phyloP scores from a whole-genome alignment of 1,140 invertebrate genomes.

The Gryon sp. region DNA sequence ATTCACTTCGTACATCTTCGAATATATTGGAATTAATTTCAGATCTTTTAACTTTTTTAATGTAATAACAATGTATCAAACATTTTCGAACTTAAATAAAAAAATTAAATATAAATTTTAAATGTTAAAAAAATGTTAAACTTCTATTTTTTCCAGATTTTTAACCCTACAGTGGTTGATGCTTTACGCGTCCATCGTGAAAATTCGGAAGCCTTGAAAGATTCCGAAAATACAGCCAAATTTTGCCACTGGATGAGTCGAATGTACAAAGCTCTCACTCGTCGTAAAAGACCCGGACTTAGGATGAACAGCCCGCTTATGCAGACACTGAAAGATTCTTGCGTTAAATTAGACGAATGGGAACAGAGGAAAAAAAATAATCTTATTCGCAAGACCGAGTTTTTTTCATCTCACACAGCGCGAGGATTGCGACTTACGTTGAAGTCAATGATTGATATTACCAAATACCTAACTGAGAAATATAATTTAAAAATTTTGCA shows the following conservation, averaged over 20 bases:
- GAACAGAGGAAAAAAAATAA: not conserved
- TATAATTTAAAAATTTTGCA: no score
- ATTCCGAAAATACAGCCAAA: not conserved
- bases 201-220: no score
- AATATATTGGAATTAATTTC: no score
- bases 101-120: no score
- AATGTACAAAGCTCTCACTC: conserved; percentile 1
- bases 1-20: no score
- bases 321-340: not conserved
- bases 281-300: not conserved
- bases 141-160: no score
- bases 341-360: not conserved
- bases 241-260: not conserved
- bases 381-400: not conserved
- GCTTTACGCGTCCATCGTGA: no score
- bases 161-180: no score
- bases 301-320: not conserved
- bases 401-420: conserved; percentile 5
- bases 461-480: conserved; percentile 9
- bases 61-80: no score
- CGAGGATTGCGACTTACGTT: conserved; percentile 7
- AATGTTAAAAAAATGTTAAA: no score
- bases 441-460: conserved; percentile 11
- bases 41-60: no score
- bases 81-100: no score